These are phyloP conservation scores for Lepidonotus clava DNA, from an alignment of 2,888 invertebrate genomes.

Conservation along the genomic window DNA sequence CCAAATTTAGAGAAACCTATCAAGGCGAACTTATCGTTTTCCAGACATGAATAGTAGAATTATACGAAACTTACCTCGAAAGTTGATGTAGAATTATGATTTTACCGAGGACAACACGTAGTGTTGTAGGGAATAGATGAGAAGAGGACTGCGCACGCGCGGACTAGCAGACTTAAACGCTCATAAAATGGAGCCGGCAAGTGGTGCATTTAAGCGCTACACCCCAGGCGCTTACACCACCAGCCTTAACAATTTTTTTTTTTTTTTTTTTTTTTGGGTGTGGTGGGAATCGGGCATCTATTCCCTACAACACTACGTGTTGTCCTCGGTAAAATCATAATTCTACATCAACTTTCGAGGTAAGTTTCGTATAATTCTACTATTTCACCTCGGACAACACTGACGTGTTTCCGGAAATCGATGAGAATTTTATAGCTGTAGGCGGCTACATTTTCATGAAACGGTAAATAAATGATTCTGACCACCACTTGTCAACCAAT, in stretches of 20 bases:
- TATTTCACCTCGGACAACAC: not conserved
- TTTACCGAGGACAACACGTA: not conserved
- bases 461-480: no score
- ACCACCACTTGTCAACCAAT: no score
- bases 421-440: slow-evolving; percentile 1
- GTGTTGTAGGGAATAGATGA: not conserved
- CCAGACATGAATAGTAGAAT: not conserved
- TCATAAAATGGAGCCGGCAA: no score
- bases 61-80: not conserved
- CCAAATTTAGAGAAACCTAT: no score
- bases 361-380: not conserved
- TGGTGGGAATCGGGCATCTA: not conserved
- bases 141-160: not conserved
- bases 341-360: not conserved
- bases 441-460: not conserved
- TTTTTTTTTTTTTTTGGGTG: not conserved
- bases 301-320: not conserved
- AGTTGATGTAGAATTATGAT: not conserved
- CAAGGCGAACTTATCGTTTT: no score
- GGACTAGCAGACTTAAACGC: no score
- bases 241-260: no score
- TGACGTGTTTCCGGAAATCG: not conserved
- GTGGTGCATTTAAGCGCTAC: no score
- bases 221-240: no score
- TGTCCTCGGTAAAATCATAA: not conserved